These are phyloP conservation scores for Amazona finschi DNA, from an alignment of 2,797 vertebrate genomes.

Conservation along the genomic window DNA sequence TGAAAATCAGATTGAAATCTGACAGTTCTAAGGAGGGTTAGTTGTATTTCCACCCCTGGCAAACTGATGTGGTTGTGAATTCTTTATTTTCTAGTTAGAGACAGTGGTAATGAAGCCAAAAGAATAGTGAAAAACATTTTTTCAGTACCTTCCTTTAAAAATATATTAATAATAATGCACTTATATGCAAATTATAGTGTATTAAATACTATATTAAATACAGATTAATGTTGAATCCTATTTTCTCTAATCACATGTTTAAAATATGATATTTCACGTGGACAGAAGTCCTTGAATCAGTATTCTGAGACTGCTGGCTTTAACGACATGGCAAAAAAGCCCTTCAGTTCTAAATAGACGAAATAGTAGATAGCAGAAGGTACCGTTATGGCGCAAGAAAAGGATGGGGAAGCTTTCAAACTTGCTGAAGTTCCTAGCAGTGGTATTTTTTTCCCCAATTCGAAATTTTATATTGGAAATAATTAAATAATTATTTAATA, in stretches of 20 bases:
- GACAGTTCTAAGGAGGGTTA: background rate
- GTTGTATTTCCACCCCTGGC: background rate
- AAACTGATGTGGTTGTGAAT: background rate
- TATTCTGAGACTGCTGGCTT: background rate
- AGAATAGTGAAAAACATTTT: background rate
- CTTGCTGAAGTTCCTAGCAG: background rate
- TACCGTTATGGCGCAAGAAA: background rate
- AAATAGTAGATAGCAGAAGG: background rate
- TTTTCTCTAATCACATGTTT: background rate
- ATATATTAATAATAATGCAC: background rate
- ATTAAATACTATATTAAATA: background rate
- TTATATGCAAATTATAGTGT: background rate
- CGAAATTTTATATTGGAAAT: background rate
- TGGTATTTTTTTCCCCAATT: rapidly evolving
- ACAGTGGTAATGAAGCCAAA: background rate
- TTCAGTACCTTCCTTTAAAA: background rate
- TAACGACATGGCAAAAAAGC: background rate
- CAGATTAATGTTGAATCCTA: background rate
- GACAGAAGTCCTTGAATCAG: background rate
- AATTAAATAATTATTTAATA: too few species aligned
- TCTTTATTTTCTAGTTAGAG: background rate
- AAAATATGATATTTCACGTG: background rate
- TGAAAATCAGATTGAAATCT: background rate
- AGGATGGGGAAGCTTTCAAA: background rate
- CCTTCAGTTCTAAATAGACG: background rate